Percentiles rank a stretch among this genome's conserved stretches.
phyloP scores from a whole-genome alignment of 2,888 invertebrate species.

The Girardia tigrina region DNA sequence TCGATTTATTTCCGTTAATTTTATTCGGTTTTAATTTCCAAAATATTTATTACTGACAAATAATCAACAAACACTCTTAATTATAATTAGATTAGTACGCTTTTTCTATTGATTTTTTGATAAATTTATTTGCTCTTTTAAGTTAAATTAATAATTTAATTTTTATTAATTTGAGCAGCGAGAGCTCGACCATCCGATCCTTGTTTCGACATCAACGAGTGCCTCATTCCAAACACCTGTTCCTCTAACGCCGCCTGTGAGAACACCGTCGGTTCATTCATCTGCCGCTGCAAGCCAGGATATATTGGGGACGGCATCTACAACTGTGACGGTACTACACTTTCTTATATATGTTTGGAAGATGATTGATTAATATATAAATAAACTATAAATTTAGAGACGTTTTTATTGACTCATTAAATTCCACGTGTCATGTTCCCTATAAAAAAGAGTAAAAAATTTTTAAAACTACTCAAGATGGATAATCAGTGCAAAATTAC shows the following conservation, averaged over 20 bases:
- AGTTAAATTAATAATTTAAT: neutral
- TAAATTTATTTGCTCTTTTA: too few relatives aligned
- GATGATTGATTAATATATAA: neutral
- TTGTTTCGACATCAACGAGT: constrained; percentile 33
- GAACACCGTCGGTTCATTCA: constrained; percentile 37
- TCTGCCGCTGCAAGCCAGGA: constrained; percentile 34
- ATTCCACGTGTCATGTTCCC: too few relatives aligned
- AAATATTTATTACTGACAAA: too few relatives aligned
- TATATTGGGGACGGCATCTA: constrained; percentile 35
- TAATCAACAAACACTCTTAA: too few relatives aligned
- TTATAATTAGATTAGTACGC: too few relatives aligned
- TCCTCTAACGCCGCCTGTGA: constrained; percentile 33
- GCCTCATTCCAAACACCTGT: constrained; percentile 21
- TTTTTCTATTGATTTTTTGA: too few relatives aligned
- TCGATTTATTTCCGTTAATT: too few relatives aligned
- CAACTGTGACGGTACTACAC: constrained; percentile 28
- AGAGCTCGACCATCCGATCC: neutral
- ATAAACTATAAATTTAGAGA: neutral
- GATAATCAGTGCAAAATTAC: too few relatives aligned
- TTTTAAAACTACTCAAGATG: too few relatives aligned
- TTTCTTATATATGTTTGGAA: too few relatives aligned
- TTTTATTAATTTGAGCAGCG: neutral
- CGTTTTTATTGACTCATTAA: neutral
- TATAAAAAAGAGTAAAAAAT: too few relatives aligned
- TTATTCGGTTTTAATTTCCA: too few relatives aligned